These are phyloP conservation scores for Copidosoma floridanum DNA, from an alignment of 1,140 invertebrate genomes.

Conservation along the genomic window DNA sequence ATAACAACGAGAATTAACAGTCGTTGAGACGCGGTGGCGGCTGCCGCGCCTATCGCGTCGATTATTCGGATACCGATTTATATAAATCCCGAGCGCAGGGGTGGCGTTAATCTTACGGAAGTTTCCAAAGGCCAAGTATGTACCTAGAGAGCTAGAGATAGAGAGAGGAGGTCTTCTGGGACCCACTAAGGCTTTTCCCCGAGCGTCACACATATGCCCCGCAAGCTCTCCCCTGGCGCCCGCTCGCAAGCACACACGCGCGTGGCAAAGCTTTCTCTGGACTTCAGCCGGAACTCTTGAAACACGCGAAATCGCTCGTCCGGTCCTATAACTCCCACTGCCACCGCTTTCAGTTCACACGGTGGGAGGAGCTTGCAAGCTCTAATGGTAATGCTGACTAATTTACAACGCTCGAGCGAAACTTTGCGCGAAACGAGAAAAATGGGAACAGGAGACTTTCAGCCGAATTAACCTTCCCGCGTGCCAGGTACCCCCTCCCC, in stretches of 20 bases:
- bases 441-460: neutral
- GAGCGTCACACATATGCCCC: constrained; percentile 17
- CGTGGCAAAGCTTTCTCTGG: no score
- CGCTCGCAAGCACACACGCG: no score
- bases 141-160: no score
- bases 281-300: no score
- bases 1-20: neutral
- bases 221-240: neutral
- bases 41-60: neutral
- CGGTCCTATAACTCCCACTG: no score
- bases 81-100: neutral
- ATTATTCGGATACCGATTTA: no score
- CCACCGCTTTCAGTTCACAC: neutral
- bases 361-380: neutral
- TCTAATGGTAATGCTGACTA: neutral
- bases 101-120: constrained; percentile 32
- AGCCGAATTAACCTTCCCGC: constrained; percentile 13
- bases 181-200: constrained; percentile 23
- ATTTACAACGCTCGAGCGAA: neutral
- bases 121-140: constrained; percentile 25
- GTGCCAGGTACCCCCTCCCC: neutral
- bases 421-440: neutral
- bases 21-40: no score
- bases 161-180: no score
- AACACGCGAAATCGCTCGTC: no score